Base-by-base conservation (phyloP, 2,888 invertebrate species). In the Pristionchus entomophagus region DNA sequence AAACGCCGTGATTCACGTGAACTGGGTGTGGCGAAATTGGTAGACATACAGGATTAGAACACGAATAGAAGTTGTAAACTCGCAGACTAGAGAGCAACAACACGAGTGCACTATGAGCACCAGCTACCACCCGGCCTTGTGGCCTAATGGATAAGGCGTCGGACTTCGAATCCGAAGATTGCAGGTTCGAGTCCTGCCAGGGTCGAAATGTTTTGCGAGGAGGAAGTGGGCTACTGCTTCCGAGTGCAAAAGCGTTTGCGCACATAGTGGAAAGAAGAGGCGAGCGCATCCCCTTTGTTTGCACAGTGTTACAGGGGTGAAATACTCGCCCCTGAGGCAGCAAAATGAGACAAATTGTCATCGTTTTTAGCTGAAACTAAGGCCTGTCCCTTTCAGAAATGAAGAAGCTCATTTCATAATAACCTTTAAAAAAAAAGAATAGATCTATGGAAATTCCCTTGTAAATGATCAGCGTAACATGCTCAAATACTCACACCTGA, bases 121-220 rank as follows among this genome's bases (percentile, higher is more conserved):
- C 4, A 69, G 38, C 65, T 38, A 38, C n/a, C 65, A 69, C 65
- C 83, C 83, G 90, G 89, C 90, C 91, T 88, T 89, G 91, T 91
- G 91, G 91, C 91, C 91, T 91, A 91, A 91, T 91, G 91, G 91
- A 91, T 91, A 91, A 92, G 92, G 92, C 91, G 91, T 91, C 91
- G 91, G 91, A 91, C 91, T 91, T 91, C 91, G 90, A 89, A 91
- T 91, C 89, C 89, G 89, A 89, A 89, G 89, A 89, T 87, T 89
- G 89, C 86, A 87, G 89, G 89, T 88, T 88, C 88, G 88, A 88
- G 89, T 89, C 88, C 89, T 86, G 86, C 88, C 87, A 87, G 87
- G 87, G 86, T 87, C 87, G 84, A 84, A 84, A 84, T 83, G 5
- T 69, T 69, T 69, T 69, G 65, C 38, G 4, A 69, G n/a, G 19